These are phyloP conservation scores for Ptychoptera contaminata DNA, from an alignment of 2,888 invertebrate genomes.

Conservation along the genomic window DNA sequence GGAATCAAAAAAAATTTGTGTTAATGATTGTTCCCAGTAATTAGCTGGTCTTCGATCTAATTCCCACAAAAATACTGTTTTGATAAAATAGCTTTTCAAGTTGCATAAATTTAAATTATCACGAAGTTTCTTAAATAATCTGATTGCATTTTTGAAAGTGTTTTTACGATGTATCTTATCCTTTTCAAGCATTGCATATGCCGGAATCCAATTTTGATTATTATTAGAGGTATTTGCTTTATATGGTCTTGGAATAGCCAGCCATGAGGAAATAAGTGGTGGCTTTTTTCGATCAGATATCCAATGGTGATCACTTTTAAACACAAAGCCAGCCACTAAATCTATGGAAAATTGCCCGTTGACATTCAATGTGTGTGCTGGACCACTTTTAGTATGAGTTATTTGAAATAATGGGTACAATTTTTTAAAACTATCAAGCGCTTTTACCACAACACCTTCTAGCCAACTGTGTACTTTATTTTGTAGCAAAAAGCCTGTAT, in stretches of 20 bases:
- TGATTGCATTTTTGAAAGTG: slow-evolving; percentile 17
- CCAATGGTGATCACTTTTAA: slow-evolving; percentile 12
- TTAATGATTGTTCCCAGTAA: slow-evolving; percentile 15
- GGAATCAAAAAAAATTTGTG: neutral
- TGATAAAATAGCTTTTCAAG: slow-evolving; percentile 24
- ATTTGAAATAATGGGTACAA: slow-evolving; percentile 10
- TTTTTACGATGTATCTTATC: slow-evolving; percentile 13
- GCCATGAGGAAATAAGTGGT: slow-evolving; percentile 15
- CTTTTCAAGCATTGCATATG: slow-evolving; percentile 18
- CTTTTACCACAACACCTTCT: slow-evolving; percentile 12
- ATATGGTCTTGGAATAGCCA: slow-evolving; percentile 22
- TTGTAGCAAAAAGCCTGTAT: slow-evolving; percentile 14
- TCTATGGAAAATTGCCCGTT: slow-evolving; percentile 17
- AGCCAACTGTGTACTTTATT: slow-evolving; percentile 18
- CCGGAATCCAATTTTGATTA: slow-evolving; percentile 9
- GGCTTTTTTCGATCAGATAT: slow-evolving; percentile 8
- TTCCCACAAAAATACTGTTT: slow-evolving; percentile 21
- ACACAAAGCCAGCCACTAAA: slow-evolving; percentile 21
- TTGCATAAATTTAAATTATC: slow-evolving; percentile 18
- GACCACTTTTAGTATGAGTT: slow-evolving; percentile 15
- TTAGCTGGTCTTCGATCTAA: neutral
- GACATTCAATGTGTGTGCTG: slow-evolving; percentile 21
- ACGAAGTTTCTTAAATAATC: slow-evolving; percentile 20
- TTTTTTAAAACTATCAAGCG: slow-evolving; percentile 11
- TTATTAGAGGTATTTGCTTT: slow-evolving; percentile 2